Evolutionary conservation across 1,140 invertebrate genomes (phyloP).

Genomic region (Sweltsa coloradensis): DNA sequence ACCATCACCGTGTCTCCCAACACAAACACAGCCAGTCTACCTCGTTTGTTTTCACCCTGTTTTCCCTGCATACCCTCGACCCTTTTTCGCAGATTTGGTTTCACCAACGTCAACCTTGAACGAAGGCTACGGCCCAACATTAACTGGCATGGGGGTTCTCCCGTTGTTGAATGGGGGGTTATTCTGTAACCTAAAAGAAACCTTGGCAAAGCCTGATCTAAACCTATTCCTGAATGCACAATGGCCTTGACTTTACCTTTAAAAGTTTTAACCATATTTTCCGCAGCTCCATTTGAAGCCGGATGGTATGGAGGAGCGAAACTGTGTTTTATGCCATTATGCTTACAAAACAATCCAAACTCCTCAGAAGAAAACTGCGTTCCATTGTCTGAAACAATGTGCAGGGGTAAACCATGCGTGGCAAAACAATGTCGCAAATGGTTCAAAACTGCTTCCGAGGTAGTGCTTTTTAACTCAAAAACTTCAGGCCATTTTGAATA

Average conservation of each 20-base stretch:
- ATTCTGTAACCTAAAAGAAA: neutral
- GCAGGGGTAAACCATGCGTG: constrained; percentile 24
- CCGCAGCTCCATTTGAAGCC: constrained; percentile 18
- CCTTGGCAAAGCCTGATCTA: neutral
- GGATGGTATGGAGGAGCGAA: constrained; percentile 16
- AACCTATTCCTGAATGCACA: neutral
- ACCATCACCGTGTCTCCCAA: no score
- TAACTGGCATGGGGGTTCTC: neutral
- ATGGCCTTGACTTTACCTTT: constrained; percentile 7
- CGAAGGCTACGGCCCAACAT: neutral
- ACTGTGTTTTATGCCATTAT: no score
- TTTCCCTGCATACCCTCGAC: no score
- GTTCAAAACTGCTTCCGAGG: constrained; percentile 17
- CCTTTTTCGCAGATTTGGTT: no score
- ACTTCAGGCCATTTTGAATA: constrained; percentile 20
- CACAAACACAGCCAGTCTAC: no score
- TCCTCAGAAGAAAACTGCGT: constrained; percentile 25
- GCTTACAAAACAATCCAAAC: constrained; percentile 23
- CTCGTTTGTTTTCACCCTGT: no score
- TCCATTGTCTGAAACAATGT: constrained; percentile 28
- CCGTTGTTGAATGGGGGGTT: neutral
- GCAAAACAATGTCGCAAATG: constrained; percentile 23
- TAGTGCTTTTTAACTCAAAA: constrained; percentile 2
- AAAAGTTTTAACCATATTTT: constrained; percentile 17
- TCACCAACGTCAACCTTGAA: no score